Percentiles rank a stretch among this genome's conserved stretches.
Conservation (phyloP, 2,888 invertebrate species). For the Cremastinae sp. region DNA sequence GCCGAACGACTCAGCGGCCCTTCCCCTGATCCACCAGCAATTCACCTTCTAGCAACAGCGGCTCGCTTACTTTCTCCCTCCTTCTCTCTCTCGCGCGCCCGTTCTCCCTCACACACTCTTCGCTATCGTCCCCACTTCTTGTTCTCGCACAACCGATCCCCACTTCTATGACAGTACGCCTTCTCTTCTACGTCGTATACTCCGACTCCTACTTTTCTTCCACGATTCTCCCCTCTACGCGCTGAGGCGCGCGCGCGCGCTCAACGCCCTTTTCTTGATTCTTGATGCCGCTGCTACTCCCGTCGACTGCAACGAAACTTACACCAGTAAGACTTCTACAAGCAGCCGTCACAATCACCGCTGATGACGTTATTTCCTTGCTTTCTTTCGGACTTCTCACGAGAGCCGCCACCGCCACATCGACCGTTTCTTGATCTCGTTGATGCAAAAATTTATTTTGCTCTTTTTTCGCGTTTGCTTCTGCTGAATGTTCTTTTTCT, state of each 20-base stretch:
- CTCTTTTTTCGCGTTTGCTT: constrained; percentile 62
- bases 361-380: constrained; percentile 53
- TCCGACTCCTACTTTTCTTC: constrained; percentile 57
- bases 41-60: constrained; percentile 61
- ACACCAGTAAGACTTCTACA: constrained; percentile 75
- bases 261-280: constrained; percentile 77
- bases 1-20: constrained; percentile 63
- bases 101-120: constrained; percentile 65
- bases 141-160: constrained; percentile 66
- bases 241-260: constrained; percentile 57
- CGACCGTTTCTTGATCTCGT: constrained; percentile 57
- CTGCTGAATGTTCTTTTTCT: constrained; percentile 61
- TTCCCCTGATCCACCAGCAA: constrained; percentile 65
- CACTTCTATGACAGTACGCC: constrained; percentile 65
- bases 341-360: constrained; percentile 60
- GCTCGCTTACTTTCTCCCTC: constrained; percentile 63
- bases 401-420: constrained; percentile 59
- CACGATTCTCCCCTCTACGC: constrained; percentile 70
- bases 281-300: constrained; percentile 83
- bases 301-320: constrained; percentile 80
- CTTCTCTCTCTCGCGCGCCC: constrained; percentile 63
- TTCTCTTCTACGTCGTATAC: constrained; percentile 64
- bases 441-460: constrained; percentile 59
- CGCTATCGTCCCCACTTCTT: constrained; percentile 61
- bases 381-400: constrained; percentile 55